Evolutionary conservation across 2,113 vertebrate species (phyloP), one percentile per base, ranked within the genome.

Genomic region (Hucho hucho): DNA sequence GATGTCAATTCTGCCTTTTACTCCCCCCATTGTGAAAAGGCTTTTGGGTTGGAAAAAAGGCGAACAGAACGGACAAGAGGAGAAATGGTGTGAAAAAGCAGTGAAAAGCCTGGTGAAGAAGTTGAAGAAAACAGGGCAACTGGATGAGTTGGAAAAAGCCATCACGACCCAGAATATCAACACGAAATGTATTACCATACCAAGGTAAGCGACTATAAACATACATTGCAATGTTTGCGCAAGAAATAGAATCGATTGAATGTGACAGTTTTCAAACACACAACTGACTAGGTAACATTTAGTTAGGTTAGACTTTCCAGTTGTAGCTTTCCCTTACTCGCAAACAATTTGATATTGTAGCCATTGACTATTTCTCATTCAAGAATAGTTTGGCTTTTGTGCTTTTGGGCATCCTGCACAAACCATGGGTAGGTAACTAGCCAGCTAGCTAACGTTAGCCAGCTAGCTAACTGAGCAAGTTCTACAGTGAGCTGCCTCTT

Each of bases 151-250:
- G 91, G 98, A 99, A 92, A 98, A 96, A 90, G 97, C 98, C 86
- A 97, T 99, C 93, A 97, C 97, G 84, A 98, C 96, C 65, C 98
- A 99, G 93, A 97, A 94, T 87, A 92, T 92, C 93, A 95, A 93
- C 94, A 99, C 97, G 70, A 99, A 99, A 93, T 99, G 98, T 93
- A 98, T 99, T 94, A 99, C 98, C 28, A 99, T 99, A 92, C 97
- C 97, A 85, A 96, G 97, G 98, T 99, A 81, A 5, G 18, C 29
- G 24, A 12, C 61, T 9, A 26, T 3, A 13, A 49, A 18, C 16
- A 28, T 53, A 11, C 63, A 32, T 37, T 49, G 22, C 71, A 1
- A 53, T 72, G 64, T 69, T 29, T 18, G 72, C 26, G 53, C 26
- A 7, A 13, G 26, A 13, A 6, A 13, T 28, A 6, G 12, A 25